These are phyloP conservation scores for Lasioglossum vierecki DNA, from an alignment of 2,888 invertebrate genomes.

Conservation along the genomic window DNA sequence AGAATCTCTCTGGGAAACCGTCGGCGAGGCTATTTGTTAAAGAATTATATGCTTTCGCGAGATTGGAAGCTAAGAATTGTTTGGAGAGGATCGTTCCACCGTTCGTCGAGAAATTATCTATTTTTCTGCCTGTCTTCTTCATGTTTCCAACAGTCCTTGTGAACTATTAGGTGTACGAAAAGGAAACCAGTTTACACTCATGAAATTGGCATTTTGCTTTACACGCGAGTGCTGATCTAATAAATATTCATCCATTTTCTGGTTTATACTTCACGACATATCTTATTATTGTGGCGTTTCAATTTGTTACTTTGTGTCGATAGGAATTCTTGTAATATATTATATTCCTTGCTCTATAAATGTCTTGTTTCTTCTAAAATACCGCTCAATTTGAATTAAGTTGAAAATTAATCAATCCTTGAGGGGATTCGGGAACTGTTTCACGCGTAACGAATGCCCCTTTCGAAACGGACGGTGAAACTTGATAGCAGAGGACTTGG, in stretches of 20 bases:
- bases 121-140: not conserved
- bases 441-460: not conserved
- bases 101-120: not conserved
- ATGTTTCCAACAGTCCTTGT: not conserved
- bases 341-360: too few relatives aligned
- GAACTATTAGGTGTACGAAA: not conserved
- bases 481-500: slow-evolving; percentile 4
- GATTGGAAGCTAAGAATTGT: slow-evolving; percentile 6
- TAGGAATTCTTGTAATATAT: not conserved
- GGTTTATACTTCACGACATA: not conserved
- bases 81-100: not conserved
- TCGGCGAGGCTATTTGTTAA: not conserved
- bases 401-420: not conserved
- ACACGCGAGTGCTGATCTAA: not conserved
- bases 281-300: not conserved
- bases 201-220: not conserved
- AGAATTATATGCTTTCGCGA: slow-evolving; percentile 7
- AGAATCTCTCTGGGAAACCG: not conserved
- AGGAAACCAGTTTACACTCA: not conserved
- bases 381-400: too few relatives aligned
- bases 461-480: slow-evolving; percentile 11
- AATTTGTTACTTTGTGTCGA: not conserved
- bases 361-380: not conserved
- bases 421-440: not conserved
- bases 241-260: not conserved